phyloP scores from a whole-genome alignment of 2,113 vertebrate species.

The Oncorhynchus kisutch region DNA sequence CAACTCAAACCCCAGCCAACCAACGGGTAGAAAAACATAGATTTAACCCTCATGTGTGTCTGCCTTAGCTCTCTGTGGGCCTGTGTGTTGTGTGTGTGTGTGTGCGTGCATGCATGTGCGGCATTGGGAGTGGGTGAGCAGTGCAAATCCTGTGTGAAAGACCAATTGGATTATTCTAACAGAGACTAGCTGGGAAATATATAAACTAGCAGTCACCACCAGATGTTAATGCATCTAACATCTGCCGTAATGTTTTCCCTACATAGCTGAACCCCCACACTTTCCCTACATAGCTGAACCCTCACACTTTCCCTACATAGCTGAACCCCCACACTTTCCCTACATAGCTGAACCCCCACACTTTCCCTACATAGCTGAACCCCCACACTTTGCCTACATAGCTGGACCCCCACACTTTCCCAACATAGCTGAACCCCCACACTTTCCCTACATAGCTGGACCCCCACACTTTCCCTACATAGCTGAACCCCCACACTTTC shows the following conservation, averaged over 20 bases:
- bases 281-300: slow-evolving; percentile 8
- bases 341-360: too few relatives aligned
- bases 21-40: slow-evolving; percentile 36
- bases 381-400: too few relatives aligned
- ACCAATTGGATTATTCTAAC: slow-evolving; percentile 51
- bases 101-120: slow-evolving; percentile 3
- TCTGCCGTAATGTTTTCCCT: slow-evolving; percentile 45
- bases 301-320: too few relatives aligned
- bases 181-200: slow-evolving; percentile 7
- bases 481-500: too few relatives aligned
- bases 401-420: too few relatives aligned
- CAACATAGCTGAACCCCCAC: too few relatives aligned
- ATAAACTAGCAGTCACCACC: slow-evolving; percentile 35
- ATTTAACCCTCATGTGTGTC: slow-evolving; percentile 51
- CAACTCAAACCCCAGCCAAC: slow-evolving; percentile 27
- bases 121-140: slow-evolving; percentile 26
- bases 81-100: not conserved
- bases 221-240: slow-evolving; percentile 61
- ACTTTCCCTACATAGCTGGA: slow-evolving; percentile 42
- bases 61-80: slow-evolving; percentile 40
- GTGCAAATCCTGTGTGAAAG: slow-evolving; percentile 32
- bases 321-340: too few relatives aligned
- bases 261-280: slow-evolving; percentile 52
- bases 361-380: too few relatives aligned
- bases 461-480: too few relatives aligned